These are phyloP conservation scores for Propsilocerus akamusi DNA, from an alignment of 1,140 invertebrate species.

Conservation along the genomic window DNA sequence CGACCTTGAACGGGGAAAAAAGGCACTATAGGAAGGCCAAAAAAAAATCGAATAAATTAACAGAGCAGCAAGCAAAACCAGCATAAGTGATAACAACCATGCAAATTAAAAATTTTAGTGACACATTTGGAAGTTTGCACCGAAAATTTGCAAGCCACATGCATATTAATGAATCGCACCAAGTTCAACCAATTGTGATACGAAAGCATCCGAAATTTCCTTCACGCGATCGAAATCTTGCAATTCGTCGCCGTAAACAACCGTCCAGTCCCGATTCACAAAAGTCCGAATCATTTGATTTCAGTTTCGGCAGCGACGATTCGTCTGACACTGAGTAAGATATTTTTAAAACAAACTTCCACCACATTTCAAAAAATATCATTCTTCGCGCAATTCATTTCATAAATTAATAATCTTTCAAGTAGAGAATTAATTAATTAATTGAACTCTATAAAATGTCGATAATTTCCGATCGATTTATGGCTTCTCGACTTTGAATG, in stretches of 20 bases:
- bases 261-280: conserved; percentile 11
- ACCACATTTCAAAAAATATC: background rate
- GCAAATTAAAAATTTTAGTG: conserved; percentile 13
- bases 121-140: conserved; percentile 6
- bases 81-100: conserved; percentile 10
- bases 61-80: too few relatives aligned
- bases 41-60: too few relatives aligned
- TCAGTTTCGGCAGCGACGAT: background rate
- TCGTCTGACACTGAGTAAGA: background rate
- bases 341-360: background rate
- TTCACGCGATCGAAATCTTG: conserved; percentile 42
- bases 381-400: too few relatives aligned
- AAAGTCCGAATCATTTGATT: background rate
- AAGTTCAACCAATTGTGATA: conserved; percentile 27
- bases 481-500: too few relatives aligned
- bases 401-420: too few relatives aligned
- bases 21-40: too few relatives aligned
- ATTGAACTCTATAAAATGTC: too few relatives aligned
- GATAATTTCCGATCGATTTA: too few relatives aligned
- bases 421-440: too few relatives aligned
- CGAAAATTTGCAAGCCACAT: conserved; percentile 22
- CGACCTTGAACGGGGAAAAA: too few relatives aligned
- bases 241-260: conserved; percentile 32
- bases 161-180: conserved; percentile 22
- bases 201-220: conserved; percentile 44